These are phyloP conservation scores for Poeciliopsis turrubarensis DNA, from an alignment of 2,113 vertebrate species.

Conservation along the genomic window DNA sequence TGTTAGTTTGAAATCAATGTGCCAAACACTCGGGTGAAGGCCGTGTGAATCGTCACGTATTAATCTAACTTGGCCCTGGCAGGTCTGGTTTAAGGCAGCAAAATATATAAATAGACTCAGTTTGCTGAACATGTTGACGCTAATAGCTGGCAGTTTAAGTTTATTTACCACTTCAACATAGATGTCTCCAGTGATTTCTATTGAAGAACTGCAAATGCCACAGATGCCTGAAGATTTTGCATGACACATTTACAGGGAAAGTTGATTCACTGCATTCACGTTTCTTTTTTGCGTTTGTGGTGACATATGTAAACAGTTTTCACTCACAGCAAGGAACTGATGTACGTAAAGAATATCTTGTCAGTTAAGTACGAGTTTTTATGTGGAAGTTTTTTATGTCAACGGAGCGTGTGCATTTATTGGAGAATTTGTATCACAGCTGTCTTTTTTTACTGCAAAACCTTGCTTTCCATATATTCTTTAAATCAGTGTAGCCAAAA, in stretches of 20 bases:
- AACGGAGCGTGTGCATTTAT: background rate
- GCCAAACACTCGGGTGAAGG: constrained; percentile 50
- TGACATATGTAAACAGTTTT: too few species aligned
- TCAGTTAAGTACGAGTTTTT: background rate
- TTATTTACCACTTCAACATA: too few species aligned
- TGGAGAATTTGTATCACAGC: background rate
- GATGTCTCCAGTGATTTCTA: too few species aligned
- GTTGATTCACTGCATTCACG: too few species aligned
- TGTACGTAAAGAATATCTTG: too few species aligned
- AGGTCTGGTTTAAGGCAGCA: constrained; percentile 28
- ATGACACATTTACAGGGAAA: too few species aligned
- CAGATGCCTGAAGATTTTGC: too few species aligned
- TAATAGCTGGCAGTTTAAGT: constrained; percentile 21
- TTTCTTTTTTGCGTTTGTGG: too few species aligned
- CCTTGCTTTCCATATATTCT: background rate
- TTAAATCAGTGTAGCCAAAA: background rate
- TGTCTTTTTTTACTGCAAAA: too few species aligned
- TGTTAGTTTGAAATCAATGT: constrained; percentile 12
- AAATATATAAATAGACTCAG: constrained; percentile 17
- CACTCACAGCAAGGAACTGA: too few species aligned
- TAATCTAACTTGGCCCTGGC: constrained; percentile 36
- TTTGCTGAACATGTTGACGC: constrained; percentile 29
- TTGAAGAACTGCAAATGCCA: too few species aligned
- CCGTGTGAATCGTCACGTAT: constrained; percentile 37
- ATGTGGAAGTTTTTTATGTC: background rate